Evolutionary conservation across 2,113 vertebrate species (phyloP), one percentile per base, ranked within the genome.

Genomic region (Cyanoliseus patagonus): DNA sequence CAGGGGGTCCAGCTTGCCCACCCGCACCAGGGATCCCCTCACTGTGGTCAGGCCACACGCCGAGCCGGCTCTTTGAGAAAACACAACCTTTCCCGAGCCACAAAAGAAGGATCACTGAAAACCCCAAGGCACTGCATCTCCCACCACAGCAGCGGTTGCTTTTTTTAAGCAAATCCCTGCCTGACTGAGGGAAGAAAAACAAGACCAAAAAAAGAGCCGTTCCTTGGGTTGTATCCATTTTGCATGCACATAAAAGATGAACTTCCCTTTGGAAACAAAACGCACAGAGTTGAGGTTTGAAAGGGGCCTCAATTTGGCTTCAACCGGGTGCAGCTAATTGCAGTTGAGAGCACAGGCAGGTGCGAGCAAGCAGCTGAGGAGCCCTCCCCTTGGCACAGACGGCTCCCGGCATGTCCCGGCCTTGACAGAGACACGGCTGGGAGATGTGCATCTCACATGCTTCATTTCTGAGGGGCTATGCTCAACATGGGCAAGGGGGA

Each of bases 221-320:
- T 97, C 63, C 90, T 93, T 51, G 80, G 77, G 73, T 93, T 95
- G 94, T 93, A 88, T 78, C 88, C 95, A 89, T 96, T 96, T 95
- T 86, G 86, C 92, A 97, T 94, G 92, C 93, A 94, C 95, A 96
- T 90, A 94, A 95, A 93, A 95, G 93, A 90, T 55, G 69, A 96
- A 94, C 83, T 96, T 94, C 88, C 90, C 92, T 96, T 93, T 96
- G 92, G 94, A 95, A 96, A 97, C 94, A 96, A 92, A 96, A 95
- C 17, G 22, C 79, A 55, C 55, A 68, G 94, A 93, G 76, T 93
- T 92, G 77, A 61, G 4, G 80, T 91, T 95, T 97, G 94, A 96
- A 95, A 94, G 80, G 83, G 80, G 90, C 94, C 90, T 91, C 95
- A 88, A 73, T 93, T 94, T 94, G 95, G 92, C 94, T 96, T 94